Evolutionary conservation across 2,888 invertebrate species (phyloP), one percentile per base, ranked within the genome.

Genomic region (Lasioglossum morio): DNA sequence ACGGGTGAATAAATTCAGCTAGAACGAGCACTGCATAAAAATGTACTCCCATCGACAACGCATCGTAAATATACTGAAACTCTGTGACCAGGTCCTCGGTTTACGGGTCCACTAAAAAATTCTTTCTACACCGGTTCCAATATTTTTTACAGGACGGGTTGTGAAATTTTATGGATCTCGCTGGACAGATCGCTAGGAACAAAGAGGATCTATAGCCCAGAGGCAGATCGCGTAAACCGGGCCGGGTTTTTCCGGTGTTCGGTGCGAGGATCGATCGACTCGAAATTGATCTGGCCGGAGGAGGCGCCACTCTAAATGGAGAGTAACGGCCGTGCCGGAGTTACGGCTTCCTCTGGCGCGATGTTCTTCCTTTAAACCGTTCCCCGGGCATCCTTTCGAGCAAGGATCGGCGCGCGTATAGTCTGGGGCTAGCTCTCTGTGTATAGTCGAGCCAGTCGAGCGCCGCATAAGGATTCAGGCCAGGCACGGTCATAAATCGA

Each of bases 401-500:
- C 79, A 16, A 7, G 78, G 57, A 84, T 77, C 85, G 81, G 79
- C 79, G 5, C 30, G 30, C 30, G 66, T 37, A 69, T 37, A 69
- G 60, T 60, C 60, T 27, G 60, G 27, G 27, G 14, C 14, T 27
- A 7, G 53, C 23, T 53, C 53, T n/a, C 53, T 53, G 30, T 7
- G 69, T 69, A 69, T 37, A 69, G 82, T n/a, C n/a, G n/a, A n/a
- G n/a, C 27, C 90, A 84, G 87, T 86, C 82, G 77, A 86, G 83
- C 81, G 75, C 89, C 91, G 87, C 92, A 92, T 92, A 92, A 93
- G 93, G 93, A 93, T 93, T 93, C 93, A 91, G 92, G 91, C 89
- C 93, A 88, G 89, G 90, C 84, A 85, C 85, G 87, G 77, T 89
- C 91, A 91, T 93, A 93, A 93, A 93, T 93, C 93, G 92, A 92